Evolutionary conservation across 2,888 invertebrate species (phyloP).

Genomic region (Augiades crinisus): DNA sequence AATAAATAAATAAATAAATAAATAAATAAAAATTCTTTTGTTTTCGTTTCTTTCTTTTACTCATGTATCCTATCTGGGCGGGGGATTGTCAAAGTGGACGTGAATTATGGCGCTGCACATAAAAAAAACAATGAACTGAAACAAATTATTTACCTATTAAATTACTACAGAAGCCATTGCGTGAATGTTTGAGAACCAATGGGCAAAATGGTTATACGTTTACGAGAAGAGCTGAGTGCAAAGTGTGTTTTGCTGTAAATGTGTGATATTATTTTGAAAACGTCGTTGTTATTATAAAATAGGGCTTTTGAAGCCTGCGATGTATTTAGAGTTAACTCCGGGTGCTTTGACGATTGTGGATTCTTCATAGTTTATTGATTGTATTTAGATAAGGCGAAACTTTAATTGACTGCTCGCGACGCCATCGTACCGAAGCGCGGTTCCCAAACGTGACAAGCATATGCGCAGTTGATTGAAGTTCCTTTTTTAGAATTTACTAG

Average conservation of each 20-base stretch:
- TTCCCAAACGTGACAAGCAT: constrained; percentile 16
- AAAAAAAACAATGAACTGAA: constrained; percentile 57
- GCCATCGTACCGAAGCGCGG: not conserved
- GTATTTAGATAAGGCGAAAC: constrained; percentile 56
- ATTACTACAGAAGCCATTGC: constrained; percentile 53
- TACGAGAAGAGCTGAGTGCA: constrained; percentile 63
- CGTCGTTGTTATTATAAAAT: constrained; percentile 62
- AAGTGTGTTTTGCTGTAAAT: constrained; percentile 73
- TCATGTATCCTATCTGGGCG: constrained; percentile 52
- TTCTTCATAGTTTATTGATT: constrained; percentile 74
- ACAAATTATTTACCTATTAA: constrained; percentile 47
- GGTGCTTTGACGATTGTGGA: constrained; percentile 81
- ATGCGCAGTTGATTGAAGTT: constrained; percentile 56
- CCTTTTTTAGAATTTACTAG: constrained; percentile 73
- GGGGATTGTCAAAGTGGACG: constrained; percentile 76
- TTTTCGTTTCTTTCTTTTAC: constrained; percentile 36
- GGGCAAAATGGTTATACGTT: constrained; percentile 47
- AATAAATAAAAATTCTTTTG: too few species aligned
- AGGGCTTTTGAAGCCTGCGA: constrained; percentile 76
- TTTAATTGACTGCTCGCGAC: constrained; percentile 31
- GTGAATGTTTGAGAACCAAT: constrained; percentile 50
- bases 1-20: too few species aligned
- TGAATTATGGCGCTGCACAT: constrained; percentile 76
- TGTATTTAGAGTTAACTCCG: constrained; percentile 78
- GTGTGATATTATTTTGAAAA: constrained; percentile 78